Evolutionary conservation across 1,140 invertebrate species (phyloP).

Genomic region (Coptotermes formosanus): DNA sequence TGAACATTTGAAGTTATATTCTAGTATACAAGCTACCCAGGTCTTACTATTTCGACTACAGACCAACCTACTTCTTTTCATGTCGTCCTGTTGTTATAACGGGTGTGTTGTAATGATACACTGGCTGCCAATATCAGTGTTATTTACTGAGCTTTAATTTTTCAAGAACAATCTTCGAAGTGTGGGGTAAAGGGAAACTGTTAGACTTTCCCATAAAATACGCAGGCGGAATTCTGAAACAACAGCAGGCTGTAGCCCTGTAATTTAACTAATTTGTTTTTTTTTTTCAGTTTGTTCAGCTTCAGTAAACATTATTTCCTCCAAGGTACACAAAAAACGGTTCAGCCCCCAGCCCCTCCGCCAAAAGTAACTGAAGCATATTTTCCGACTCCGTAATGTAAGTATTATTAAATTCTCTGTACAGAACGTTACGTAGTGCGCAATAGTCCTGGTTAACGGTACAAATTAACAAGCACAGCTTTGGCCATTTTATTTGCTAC

Average conservation of each 20-base stretch:
- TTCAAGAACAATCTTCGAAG: background rate
- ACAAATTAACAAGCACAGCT: background rate
- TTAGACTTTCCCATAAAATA: background rate
- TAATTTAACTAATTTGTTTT: background rate
- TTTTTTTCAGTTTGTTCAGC: background rate
- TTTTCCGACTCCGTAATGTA: background rate
- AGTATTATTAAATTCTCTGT: background rate
- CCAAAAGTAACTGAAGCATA: background rate
- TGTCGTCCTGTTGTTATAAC: too few relatives aligned
- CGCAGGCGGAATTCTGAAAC: background rate
- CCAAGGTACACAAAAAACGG: background rate
- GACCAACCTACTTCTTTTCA: too few relatives aligned
- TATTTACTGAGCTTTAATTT: too few relatives aligned
- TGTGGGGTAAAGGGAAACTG: background rate
- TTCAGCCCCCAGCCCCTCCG: background rate
- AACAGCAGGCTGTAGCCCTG: background rate
- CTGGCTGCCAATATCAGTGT: too few relatives aligned
- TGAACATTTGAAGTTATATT: too few relatives aligned
- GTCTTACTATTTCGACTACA: too few relatives aligned
- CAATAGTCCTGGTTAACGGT: background rate
- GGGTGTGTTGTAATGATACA: too few relatives aligned
- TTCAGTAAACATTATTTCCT: background rate
- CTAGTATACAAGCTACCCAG: too few relatives aligned
- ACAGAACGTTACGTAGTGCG: background rate
- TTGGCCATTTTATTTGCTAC: too few relatives aligned